These are phyloP conservation scores for Rhea americana DNA, from an alignment of 2,113 vertebrate species.

Conservation along the genomic window DNA sequence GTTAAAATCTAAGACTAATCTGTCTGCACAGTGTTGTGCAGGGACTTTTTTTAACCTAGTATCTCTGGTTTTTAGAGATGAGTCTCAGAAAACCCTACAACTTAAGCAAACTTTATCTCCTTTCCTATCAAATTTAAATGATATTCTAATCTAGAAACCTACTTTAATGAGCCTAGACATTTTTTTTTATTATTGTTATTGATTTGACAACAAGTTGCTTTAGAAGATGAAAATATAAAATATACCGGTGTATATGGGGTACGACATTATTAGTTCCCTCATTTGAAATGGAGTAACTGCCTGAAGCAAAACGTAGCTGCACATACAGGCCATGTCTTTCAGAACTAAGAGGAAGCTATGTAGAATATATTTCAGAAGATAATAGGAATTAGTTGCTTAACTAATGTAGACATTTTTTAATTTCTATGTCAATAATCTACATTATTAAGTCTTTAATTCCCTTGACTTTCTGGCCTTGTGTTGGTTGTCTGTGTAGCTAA, in stretches of 20 bases:
- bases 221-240: not conserved
- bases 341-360: not conserved
- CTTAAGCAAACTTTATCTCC: not conserved
- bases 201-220: not conserved
- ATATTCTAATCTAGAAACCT: not conserved
- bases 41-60: not conserved
- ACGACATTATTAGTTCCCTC: not conserved
- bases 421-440: not conserved
- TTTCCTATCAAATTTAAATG: not conserved
- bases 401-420: not conserved
- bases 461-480: not conserved
- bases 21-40: not conserved
- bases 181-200: not conserved
- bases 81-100: not conserved
- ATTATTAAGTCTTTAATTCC: not conserved
- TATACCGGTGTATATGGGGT: not conserved
- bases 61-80: not conserved
- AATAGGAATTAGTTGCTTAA: not conserved
- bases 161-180: not conserved
- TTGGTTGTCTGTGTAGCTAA: not conserved
- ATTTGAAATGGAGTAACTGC: not conserved
- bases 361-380: not conserved
- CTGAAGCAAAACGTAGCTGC: not conserved
- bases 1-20: not conserved
- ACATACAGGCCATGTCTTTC: not conserved